phyloP scores from a whole-genome alignment of 2,888 invertebrate species.

The Cheilosia vulpina region DNA sequence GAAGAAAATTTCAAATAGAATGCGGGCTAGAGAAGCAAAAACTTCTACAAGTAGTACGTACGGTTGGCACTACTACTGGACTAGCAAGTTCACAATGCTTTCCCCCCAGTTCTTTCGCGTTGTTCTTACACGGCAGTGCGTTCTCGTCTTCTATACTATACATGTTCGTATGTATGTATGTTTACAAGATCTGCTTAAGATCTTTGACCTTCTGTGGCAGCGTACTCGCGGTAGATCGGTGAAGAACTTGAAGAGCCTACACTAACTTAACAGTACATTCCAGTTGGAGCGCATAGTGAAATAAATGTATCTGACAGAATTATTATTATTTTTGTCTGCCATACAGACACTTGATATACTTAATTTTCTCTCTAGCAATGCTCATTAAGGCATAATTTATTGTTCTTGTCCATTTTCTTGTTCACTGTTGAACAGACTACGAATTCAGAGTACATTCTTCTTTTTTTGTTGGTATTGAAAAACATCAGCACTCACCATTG shows the following conservation, averaged over 20 bases:
- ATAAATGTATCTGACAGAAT: slow-evolving; percentile 62
- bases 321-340: slow-evolving; percentile 44
- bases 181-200: slow-evolving; percentile 78
- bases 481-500: slow-evolving; percentile 48
- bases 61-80: slow-evolving; percentile 53
- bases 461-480: slow-evolving; percentile 17
- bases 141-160: slow-evolving; percentile 54
- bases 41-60: slow-evolving; percentile 36
- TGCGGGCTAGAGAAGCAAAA: slow-evolving; percentile 30
- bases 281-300: slow-evolving; percentile 48
- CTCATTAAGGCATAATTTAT: slow-evolving; percentile 41
- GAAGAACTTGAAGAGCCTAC: slow-evolving; percentile 46
- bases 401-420: slow-evolving; percentile 11
- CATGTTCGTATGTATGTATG: slow-evolving; percentile 45
- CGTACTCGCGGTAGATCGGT: slow-evolving; percentile 27
- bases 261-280: slow-evolving; percentile 74
- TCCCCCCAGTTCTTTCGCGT: slow-evolving; percentile 15
- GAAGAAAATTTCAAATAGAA: slow-evolving; percentile 48
- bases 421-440: not conserved
- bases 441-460: not conserved
- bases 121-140: slow-evolving; percentile 40
- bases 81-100: slow-evolving; percentile 49
- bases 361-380: slow-evolving; percentile 1
- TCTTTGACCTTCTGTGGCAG: slow-evolving; percentile 81
- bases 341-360: slow-evolving; percentile 34